phyloP scores from a whole-genome alignment of 2,113 vertebrate genomes.

The Scytalopus superciliaris region DNA sequence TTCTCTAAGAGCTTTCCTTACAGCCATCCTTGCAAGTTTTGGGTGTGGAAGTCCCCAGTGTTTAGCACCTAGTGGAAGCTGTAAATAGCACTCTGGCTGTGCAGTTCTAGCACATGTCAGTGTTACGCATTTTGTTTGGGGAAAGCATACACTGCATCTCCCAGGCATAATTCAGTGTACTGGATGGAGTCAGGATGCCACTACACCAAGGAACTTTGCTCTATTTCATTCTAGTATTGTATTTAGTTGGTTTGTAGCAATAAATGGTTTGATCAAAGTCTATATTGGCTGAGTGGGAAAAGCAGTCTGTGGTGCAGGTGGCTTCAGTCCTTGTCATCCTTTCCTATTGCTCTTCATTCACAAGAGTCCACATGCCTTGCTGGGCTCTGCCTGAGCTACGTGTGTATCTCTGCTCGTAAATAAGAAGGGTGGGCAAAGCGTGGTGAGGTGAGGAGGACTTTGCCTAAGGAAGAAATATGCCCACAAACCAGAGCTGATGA shows the following conservation, averaged over 20 bases:
- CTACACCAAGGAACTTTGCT: fast-evolving
- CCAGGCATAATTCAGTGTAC: not conserved
- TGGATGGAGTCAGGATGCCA: not conserved
- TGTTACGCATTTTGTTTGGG: not conserved
- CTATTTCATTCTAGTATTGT: not conserved
- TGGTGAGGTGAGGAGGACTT: not conserved
- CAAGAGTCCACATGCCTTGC: fast-evolving
- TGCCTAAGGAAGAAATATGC: not conserved
- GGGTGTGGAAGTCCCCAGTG: not conserved
- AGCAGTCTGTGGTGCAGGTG: not conserved
- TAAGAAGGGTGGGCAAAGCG: not conserved
- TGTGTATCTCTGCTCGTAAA: not conserved
- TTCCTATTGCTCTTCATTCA: not conserved
- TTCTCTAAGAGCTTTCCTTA: not conserved
- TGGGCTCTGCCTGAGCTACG: not conserved
- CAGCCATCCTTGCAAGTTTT: not conserved
- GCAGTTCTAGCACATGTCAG: not conserved
- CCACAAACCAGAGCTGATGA: not conserved
- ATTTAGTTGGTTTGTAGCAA: not conserved
- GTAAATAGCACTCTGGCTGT: not conserved
- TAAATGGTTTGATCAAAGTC: not conserved
- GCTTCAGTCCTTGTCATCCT: not conserved
- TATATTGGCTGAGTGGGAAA: not conserved
- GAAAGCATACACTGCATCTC: not conserved
- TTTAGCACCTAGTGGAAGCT: not conserved